These are phyloP conservation scores for Amazona vittata DNA, from an alignment of 2,113 vertebrate genomes.

Conservation along the genomic window DNA sequence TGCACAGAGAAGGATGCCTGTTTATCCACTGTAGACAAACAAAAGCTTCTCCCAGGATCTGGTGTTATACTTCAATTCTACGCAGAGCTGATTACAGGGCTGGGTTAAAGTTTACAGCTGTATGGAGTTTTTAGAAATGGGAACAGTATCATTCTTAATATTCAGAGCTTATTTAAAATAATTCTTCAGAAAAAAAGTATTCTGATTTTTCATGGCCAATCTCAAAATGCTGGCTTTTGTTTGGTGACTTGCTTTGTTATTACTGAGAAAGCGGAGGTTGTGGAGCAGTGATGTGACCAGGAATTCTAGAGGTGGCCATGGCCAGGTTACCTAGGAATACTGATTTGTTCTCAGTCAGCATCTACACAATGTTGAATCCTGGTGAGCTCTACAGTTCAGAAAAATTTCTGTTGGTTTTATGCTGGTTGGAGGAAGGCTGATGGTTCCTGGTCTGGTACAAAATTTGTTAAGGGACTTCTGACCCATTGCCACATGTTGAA, in stretches of 20 bases:
- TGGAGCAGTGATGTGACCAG: background rate
- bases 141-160: background rate
- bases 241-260: background rate
- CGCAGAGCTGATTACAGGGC: background rate
- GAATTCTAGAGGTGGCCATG: background rate
- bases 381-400: background rate
- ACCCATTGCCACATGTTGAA: rapidly evolving
- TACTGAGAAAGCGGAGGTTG: background rate
- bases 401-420: background rate
- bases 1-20: conserved; percentile 6
- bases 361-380: background rate
- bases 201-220: background rate
- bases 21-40: conserved; percentile 22
- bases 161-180: background rate
- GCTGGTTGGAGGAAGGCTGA: background rate
- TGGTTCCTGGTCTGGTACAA: background rate
- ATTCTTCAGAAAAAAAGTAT: background rate
- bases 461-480: background rate
- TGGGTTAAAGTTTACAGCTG: conserved; percentile 20
- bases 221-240: background rate
- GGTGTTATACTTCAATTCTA: background rate
- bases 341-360: rapidly evolving
- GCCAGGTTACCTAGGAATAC: background rate
- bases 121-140: background rate
- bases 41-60: conserved; percentile 36